Evolutionary conservation across 2,113 vertebrate genomes (phyloP).

Genomic region (Callipepla squamata): DNA sequence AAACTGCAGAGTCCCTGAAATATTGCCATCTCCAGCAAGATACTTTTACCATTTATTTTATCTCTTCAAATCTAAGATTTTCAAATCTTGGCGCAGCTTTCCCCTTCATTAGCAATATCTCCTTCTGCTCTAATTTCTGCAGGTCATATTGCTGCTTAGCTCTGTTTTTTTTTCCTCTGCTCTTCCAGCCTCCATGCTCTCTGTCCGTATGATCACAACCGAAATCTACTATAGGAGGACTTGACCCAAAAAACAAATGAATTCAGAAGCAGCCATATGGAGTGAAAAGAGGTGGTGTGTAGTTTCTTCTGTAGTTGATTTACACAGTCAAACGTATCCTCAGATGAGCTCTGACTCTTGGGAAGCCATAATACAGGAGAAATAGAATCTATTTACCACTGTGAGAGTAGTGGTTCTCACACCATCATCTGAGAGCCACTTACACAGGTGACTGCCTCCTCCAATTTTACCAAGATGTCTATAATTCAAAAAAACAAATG

Average conservation of each 20-base stretch:
- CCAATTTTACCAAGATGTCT: background rate
- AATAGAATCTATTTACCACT: background rate
- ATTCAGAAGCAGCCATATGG: slow-evolving; percentile 42
- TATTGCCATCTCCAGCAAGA: background rate
- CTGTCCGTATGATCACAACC: background rate
- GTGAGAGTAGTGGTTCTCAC: background rate
- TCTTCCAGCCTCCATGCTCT: background rate
- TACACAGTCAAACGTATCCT: background rate
- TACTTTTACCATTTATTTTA: background rate
- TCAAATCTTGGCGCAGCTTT: background rate
- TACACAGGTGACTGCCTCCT: background rate
- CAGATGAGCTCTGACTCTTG: background rate
- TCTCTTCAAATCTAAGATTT: background rate
- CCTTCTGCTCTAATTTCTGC: slow-evolving; percentile 47
- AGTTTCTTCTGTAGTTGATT: background rate
- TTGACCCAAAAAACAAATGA: slow-evolving; percentile 42
- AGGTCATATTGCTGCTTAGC: slow-evolving; percentile 11
- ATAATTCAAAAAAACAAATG: background rate
- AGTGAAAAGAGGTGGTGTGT: slow-evolving; percentile 27
- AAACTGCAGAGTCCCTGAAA: background rate
- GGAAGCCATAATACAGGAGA: background rate
- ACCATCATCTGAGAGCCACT: background rate
- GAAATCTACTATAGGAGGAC: slow-evolving; percentile 1
- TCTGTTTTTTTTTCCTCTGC: background rate
- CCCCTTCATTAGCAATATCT: slow-evolving; percentile 11